Evolutionary conservation across 2,888 invertebrate genomes (phyloP), one percentile per base, ranked within the genome.

Genomic region (Notodonta dromedarius): DNA sequence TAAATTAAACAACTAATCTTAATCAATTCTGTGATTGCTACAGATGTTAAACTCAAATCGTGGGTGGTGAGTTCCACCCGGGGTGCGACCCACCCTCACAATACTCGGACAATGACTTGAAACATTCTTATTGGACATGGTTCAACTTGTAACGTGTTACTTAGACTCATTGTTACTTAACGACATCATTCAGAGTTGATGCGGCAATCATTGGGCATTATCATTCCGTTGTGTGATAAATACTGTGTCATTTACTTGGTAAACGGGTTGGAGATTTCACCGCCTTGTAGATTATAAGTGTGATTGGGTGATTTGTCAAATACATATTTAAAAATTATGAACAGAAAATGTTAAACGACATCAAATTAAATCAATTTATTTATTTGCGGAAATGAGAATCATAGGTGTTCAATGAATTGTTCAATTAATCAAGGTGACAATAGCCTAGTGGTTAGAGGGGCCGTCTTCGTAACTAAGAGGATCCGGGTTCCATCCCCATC

Each of bases 121-220:
- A 75, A 73, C 76, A 80, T 76, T 86, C 81, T 81, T 82, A 80
- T 80, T 78, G 74, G 76, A 77, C 75, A 74, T 73, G 69, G 72
- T 77, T 71, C 78, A 78, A 77, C 65, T 65, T 74, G 73, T 84
- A 78, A 83, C 80, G 75, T 76, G 79, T 77, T 79, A 80, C 78
- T 82, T 78, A 76, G 67, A 62, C 69, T 61, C 67, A 75, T 79
- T 79, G 79, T 77, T 69, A 74, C 71, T 79, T 75, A 76, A 72
- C 73, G 69, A 79, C 73, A 71, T 70, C 65, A 78, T 78, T 80
- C 74, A 73, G 65, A 57, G 61, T 73, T 77, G 78, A 80, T 81
- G 70, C 52, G 52, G 1, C 32, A 52, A 52, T 52, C 52, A 54
- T 54, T 39, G 54, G 12, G 54, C 9, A 35, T 32, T 24, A 4